Conservation (phyloP, 2,888 invertebrate species). For the Sinhomidia bicolor region DNA sequence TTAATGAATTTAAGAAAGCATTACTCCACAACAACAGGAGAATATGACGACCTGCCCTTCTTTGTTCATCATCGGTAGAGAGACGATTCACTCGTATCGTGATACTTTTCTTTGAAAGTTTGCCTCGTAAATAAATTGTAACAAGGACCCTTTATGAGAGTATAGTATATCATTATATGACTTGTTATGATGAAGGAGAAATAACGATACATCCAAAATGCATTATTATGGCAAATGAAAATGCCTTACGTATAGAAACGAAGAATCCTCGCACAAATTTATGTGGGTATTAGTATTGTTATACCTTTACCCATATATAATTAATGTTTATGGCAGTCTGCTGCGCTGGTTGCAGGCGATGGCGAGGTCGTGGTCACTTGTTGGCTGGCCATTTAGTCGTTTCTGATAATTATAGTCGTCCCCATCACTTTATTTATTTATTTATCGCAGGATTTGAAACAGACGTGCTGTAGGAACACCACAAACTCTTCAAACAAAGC, state of each 20-base stretch:
- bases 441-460: conserved; percentile 8
- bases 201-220: background rate
- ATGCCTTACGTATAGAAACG: background rate
- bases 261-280: background rate
- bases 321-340: conserved; percentile 21
- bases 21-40: background rate
- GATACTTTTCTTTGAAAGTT: conserved; percentile 46
- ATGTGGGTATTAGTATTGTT: conserved; percentile 26
- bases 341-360: conserved; percentile 28
- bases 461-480: background rate
- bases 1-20: conserved; percentile 13
- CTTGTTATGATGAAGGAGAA: background rate
- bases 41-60: conserved; percentile 60
- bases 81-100: conserved; percentile 40
- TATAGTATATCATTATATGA: background rate
- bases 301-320: background rate
- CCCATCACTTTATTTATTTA: conserved; percentile 42
- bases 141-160: conserved; percentile 49
- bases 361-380: conserved; percentile 62
- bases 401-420: conserved; percentile 51
- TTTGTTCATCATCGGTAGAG: conserved; percentile 45
- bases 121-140: conserved; percentile 56
- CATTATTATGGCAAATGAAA: background rate
- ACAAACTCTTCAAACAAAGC: conserved; percentile 43
- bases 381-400: conserved; percentile 30